A percentile compares a stretch with the other conserved stretches of the same genome.
phyloP scores from a whole-genome alignment of 2,888 invertebrate species.

The Lypha dubia region DNA sequence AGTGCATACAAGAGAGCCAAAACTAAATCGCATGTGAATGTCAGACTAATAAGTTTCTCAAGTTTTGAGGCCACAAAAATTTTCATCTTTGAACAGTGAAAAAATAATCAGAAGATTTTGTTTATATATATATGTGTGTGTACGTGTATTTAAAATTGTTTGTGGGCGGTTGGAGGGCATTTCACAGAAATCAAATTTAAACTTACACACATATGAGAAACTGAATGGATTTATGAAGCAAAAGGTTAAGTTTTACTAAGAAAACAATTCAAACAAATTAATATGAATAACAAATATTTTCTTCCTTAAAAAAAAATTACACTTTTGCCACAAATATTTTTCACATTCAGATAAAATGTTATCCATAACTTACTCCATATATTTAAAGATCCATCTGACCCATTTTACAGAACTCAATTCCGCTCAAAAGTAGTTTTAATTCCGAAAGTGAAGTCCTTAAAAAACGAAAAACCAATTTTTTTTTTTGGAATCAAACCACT shows the following conservation, averaged over 20 bases:
- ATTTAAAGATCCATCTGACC: no score
- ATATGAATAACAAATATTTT: neutral
- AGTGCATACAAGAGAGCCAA: slow-evolving; percentile 46
- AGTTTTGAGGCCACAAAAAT: slow-evolving; percentile 73
- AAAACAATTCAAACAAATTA: neutral
- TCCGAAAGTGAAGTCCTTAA: no score
- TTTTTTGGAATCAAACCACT: no score
- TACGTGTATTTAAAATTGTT: slow-evolving; percentile 50
- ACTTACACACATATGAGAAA: neutral
- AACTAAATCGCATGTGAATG: slow-evolving; percentile 75
- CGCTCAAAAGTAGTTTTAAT: no score
- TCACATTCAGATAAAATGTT: no score
- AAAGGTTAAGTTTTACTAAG: neutral
- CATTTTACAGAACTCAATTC: no score
- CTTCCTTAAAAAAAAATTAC: no score
- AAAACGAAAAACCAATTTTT: no score
- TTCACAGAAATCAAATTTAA: slow-evolving; percentile 8
- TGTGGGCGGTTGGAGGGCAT: slow-evolving; percentile 61
- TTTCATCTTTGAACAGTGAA: slow-evolving; percentile 54
- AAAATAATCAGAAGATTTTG: neutral
- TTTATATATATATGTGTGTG: slow-evolving; percentile 17
- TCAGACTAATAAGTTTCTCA: slow-evolving; percentile 74
- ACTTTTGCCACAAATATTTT: neutral
- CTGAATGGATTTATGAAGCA: neutral
- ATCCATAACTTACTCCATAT: no score